Conservation (phyloP, 1,140 invertebrate genomes). For the Nephila pilipes region DNA sequence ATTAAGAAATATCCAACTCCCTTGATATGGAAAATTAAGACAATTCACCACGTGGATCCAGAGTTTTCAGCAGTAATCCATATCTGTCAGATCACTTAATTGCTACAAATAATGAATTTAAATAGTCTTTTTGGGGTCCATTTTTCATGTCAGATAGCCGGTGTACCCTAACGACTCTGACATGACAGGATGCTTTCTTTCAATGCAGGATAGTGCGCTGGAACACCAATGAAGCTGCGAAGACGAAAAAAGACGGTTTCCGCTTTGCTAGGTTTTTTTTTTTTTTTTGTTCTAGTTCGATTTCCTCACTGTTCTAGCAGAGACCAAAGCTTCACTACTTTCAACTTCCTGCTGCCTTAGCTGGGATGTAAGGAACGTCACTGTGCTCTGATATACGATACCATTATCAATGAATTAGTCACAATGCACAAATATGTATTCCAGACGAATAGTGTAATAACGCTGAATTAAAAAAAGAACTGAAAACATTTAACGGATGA, state of each 20-base stretch:
- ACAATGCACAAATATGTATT: slow-evolving; percentile 15
- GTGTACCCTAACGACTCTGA: slow-evolving; percentile 12
- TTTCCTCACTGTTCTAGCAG: slow-evolving; percentile 41
- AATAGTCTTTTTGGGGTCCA: neutral
- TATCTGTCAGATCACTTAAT: neutral
- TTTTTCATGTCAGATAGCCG: slow-evolving; percentile 38
- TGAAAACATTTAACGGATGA: neutral
- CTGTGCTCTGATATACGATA: slow-evolving; percentile 11
- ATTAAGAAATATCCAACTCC: neutral
- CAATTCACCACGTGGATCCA: neutral
- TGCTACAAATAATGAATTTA: neutral
- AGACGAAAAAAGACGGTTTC: slow-evolving; percentile 56
- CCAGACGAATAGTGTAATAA: neutral
- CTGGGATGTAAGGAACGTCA: neutral
- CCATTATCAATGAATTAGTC: slow-evolving; percentile 49
- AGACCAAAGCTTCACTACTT: neutral
- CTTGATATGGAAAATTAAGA: neutral
- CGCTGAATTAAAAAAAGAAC: neutral
- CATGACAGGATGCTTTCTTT: slow-evolving; percentile 43
- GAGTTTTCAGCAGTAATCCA: neutral
- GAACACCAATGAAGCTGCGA: slow-evolving; percentile 42
- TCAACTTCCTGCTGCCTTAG: slow-evolving; percentile 41
- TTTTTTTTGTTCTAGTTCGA: slow-evolving; percentile 60
- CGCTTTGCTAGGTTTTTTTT: slow-evolving; percentile 16
- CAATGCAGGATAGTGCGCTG: neutral